Conservation (phyloP, 2,113 vertebrate genomes). For the Leptobrachium leishanense region DNA sequence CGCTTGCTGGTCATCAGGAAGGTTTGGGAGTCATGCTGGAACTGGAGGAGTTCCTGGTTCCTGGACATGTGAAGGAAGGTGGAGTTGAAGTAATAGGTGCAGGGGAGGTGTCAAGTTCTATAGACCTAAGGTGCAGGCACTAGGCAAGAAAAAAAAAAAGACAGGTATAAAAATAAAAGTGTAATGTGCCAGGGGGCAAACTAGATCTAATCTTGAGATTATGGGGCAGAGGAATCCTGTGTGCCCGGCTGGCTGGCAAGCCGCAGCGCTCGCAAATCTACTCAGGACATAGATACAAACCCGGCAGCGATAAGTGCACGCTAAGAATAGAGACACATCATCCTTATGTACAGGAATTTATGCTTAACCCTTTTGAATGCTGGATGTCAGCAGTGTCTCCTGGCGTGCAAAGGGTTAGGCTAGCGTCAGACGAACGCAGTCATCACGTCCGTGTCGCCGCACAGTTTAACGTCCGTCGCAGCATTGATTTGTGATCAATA, state of each 20-base stretch:
- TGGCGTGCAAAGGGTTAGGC: no score
- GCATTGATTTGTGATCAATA: no score
- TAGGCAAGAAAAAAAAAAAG: neutral
- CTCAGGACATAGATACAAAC: neutral
- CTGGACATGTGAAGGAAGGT: slow-evolving; percentile 25
- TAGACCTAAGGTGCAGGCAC: neutral
- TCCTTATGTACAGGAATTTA: no score
- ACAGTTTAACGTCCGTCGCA: no score
- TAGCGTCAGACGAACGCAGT: no score
- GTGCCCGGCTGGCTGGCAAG: neutral
- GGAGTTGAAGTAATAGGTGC: neutral
- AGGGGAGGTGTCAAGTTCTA: slow-evolving; percentile 16
- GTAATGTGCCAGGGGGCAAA: slow-evolving; percentile 1
- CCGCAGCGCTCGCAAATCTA: neutral
- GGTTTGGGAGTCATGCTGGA: neutral
- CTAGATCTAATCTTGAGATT: neutral
- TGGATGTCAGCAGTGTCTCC: no score
- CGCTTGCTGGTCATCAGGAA: neutral
- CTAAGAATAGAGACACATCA: no score
- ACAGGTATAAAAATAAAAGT: neutral
- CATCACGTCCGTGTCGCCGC: no score
- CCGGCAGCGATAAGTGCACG: no score
- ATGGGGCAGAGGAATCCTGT: neutral
- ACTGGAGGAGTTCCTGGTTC: slow-evolving; percentile 28
- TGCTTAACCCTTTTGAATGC: no score